Evolutionary conservation across 2,113 vertebrate genomes (phyloP), one percentile per base, ranked within the genome.

Genomic region (Centropus unirufus): DNA sequence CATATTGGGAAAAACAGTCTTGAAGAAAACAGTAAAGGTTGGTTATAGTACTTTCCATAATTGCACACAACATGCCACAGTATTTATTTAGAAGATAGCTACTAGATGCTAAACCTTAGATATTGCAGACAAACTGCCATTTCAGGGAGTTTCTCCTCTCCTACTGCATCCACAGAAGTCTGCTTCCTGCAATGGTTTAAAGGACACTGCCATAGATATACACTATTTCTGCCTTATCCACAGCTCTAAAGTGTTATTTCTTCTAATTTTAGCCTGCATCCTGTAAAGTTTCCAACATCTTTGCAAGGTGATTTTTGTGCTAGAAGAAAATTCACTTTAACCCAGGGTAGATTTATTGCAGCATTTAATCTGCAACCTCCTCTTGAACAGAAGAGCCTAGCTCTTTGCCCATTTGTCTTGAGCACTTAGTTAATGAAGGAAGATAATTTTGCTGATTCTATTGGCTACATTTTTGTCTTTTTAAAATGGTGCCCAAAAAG

Each of bases 361-460:
- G 47, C n/a, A 47, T 80, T 92, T 89, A 58, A 90, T 90, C 21
- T 73, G 62, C 68, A 80, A 58, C 20, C 17, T 94, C 36, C 40
- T 57, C 44, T 63, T 59, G 47, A 88, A 85, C 8, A 92, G 39
- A 81, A 61, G 23, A 79, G 42, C 24, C 20, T 52, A 57, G 20
- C 7, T 72, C 59, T 88, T 66, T 21, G 14, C 70, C 36, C 61
- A 64, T 88, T 93, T 81, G 55, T 88, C 82, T 86, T 44, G 16
- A 64, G 81, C 81, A 95, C 78, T 91, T 80, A 95, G 81, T 82
- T 93, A 94, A 93, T 82, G 80, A 94, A 95, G 62, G n/a, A 69
- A 54, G 47, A 95, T 40, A 93, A 49, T 80, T 94, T 62, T 83
- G 55, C 47, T 87, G 75, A 88, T 81, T 76, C 24, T 12, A 57